These are phyloP conservation scores for Amblyjoppa proteus DNA, from an alignment of 2,888 invertebrate genomes.

Conservation along the genomic window DNA sequence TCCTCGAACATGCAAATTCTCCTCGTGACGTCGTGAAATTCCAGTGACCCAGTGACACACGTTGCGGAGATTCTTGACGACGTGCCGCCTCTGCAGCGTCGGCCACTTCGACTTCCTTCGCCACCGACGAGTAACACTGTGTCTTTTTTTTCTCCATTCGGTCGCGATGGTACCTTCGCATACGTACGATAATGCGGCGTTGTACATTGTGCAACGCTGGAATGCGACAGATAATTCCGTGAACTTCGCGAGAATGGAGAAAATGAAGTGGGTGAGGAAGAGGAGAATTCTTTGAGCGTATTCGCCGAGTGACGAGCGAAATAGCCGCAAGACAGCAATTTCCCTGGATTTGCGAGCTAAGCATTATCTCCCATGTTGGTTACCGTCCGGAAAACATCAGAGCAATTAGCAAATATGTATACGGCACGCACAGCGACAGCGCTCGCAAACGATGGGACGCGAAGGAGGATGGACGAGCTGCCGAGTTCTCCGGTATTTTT, in stretches of 20 bases:
- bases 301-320: slow-evolving; percentile 18
- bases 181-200: slow-evolving; percentile 33
- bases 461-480: not conserved
- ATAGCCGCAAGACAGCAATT: slow-evolving; percentile 36
- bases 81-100: slow-evolving; percentile 39
- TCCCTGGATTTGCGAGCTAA: slow-evolving; percentile 13
- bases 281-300: slow-evolving; percentile 5
- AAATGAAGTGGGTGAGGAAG: not conserved
- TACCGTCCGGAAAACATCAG: not conserved
- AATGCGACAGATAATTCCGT: slow-evolving; percentile 52
- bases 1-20: slow-evolving; percentile 67
- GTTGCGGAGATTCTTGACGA: slow-evolving; percentile 63
- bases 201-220: slow-evolving; percentile 26
- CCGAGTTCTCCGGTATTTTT: slow-evolving; percentile 22
- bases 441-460: not conserved
- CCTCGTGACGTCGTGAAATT: slow-evolving; percentile 65
- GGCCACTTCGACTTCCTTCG: slow-evolving; percentile 33
- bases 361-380: not conserved
- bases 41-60: slow-evolving; percentile 69
- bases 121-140: slow-evolving; percentile 12
- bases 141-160: not conserved
- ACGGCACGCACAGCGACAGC: not conserved
- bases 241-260: slow-evolving; percentile 16
- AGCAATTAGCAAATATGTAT: not conserved
- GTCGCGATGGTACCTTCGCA: not conserved